These are phyloP conservation scores for Hirtodrosophila trivittata DNA, from an alignment of 2,888 invertebrate species.

Conservation along the genomic window DNA sequence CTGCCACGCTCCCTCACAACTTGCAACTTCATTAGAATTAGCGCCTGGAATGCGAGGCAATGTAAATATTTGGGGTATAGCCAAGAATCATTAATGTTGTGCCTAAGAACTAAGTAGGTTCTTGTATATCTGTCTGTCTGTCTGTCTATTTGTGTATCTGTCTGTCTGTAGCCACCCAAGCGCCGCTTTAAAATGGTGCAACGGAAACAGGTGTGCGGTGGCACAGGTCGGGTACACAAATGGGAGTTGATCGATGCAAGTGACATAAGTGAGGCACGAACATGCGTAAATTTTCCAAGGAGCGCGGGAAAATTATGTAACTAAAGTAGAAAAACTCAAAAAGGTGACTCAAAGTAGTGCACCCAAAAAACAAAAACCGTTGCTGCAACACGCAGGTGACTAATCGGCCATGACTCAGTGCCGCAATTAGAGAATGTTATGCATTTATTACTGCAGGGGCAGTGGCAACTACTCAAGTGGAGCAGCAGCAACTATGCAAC, in stretches of 20 bases:
- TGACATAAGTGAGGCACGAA: constrained; percentile 56
- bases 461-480: constrained; percentile 36
- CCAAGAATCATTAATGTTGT: not conserved
- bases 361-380: constrained; percentile 37
- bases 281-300: constrained; percentile 40
- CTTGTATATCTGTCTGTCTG: constrained; percentile 11
- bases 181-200: constrained; percentile 49
- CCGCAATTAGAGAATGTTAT: constrained; percentile 61
- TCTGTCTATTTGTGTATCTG: constrained; percentile 12
- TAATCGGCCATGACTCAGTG: constrained; percentile 72
- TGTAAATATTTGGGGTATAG: constrained; percentile 61
- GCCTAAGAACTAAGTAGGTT: constrained; percentile 16
- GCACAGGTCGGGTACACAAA: constrained; percentile 7
- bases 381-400: constrained; percentile 60
- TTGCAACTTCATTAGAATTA: constrained; percentile 69
- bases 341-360: constrained; percentile 41
- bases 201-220: constrained; percentile 68
- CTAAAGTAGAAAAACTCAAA: constrained; percentile 17
- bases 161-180: constrained; percentile 31
- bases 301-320: constrained; percentile 41
- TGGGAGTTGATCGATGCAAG: constrained; percentile 36
- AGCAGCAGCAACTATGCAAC: constrained; percentile 40
- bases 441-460: constrained; percentile 51
- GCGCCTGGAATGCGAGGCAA: constrained; percentile 41
- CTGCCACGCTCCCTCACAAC: constrained; percentile 58